Conservation (phyloP, 1,140 invertebrate genomes). For the Sipha flava region DNA sequence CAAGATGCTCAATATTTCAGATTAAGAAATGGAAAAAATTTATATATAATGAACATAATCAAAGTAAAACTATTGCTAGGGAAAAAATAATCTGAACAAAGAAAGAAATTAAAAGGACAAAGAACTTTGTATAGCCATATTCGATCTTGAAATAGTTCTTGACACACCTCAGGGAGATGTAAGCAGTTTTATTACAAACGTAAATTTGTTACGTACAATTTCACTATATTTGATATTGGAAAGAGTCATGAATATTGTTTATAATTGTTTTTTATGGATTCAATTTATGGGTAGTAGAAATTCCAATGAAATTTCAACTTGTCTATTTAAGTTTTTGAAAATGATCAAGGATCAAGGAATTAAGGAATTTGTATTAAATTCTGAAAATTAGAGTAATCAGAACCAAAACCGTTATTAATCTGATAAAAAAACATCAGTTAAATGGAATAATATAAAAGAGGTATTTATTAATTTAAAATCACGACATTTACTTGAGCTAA, state of each 20-base stretch:
- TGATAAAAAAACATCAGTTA: too few relatives aligned
- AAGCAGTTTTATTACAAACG: neutral
- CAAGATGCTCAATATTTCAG: neutral
- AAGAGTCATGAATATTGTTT: neutral
- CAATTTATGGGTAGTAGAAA: neutral
- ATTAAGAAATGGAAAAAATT: neutral
- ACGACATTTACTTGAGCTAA: too few relatives aligned
- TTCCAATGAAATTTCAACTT: neutral
- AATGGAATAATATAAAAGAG: too few relatives aligned
- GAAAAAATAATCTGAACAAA: neutral
- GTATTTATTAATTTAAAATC: too few relatives aligned
- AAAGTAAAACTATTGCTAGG: neutral
- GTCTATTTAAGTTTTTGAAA: neutral
- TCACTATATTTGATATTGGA: neutral
- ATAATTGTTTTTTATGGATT: too few relatives aligned
- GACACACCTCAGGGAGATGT: neutral
- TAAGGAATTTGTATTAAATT: neutral
- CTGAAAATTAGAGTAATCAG: neutral
- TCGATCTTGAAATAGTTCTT: neutral
- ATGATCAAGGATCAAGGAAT: neutral
- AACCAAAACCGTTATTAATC: neutral
- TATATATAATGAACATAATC: neutral
- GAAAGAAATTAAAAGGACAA: neutral
- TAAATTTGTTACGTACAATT: too few relatives aligned
- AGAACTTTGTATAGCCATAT: neutral